phyloP scores from a whole-genome alignment of 2,113 vertebrate species.

The Actenoides hombroni region DNA sequence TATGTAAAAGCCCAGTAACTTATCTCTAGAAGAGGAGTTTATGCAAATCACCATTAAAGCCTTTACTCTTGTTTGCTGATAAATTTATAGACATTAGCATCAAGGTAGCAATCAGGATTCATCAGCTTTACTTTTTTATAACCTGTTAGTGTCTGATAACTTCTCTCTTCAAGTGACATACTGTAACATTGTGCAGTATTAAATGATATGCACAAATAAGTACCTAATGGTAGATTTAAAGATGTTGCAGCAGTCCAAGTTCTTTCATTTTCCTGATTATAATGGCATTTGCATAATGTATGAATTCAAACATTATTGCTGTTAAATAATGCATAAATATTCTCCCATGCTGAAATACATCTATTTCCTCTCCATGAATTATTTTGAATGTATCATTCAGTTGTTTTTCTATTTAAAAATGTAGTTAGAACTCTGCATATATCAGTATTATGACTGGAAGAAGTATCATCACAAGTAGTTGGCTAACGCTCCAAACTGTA shows the following conservation, averaged over 20 bases:
- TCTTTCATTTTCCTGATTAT: conserved; percentile 81
- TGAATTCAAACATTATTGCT: conserved; percentile 84
- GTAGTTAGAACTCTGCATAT: conserved; percentile 66
- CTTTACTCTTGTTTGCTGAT: conserved; percentile 66
- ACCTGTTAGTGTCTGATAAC: conserved; percentile 68
- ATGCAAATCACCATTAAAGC: conserved; percentile 44
- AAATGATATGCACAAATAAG: conserved; percentile 77
- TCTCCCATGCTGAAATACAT: conserved; percentile 78
- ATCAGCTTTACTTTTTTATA: conserved; percentile 72
- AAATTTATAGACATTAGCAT: conserved; percentile 68
- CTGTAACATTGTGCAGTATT: conserved; percentile 42
- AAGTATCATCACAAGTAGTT: conserved; percentile 60
- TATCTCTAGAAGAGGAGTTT: background rate
- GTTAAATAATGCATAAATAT: conserved; percentile 86
- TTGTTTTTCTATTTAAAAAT: conserved; percentile 73
- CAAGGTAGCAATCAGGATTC: conserved; percentile 62
- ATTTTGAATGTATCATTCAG: conserved; percentile 73
- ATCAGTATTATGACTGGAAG: conserved; percentile 62
- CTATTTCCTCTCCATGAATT: conserved; percentile 78
- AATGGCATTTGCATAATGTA: conserved; percentile 83
- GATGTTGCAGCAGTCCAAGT: conserved; percentile 71
- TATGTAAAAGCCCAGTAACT: background rate
- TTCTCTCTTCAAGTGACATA: conserved; percentile 55
- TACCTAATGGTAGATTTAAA: conserved; percentile 76
- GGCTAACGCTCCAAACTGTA: conserved; percentile 57